These are phyloP conservation scores for Drosophila kepulauana DNA, from an alignment of 1,140 invertebrate genomes.

Conservation along the genomic window DNA sequence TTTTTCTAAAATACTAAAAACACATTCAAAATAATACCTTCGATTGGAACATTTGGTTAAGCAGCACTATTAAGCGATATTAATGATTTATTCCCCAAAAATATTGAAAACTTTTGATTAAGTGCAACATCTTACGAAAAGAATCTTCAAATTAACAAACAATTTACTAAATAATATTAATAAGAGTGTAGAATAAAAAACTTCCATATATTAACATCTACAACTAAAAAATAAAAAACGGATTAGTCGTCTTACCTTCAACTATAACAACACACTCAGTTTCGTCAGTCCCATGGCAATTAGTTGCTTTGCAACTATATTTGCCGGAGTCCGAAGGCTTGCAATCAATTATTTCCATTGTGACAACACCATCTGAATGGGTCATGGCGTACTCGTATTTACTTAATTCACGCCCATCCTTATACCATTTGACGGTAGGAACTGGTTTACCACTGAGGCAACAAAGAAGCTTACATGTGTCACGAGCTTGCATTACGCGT, in stretches of 20 bases:
- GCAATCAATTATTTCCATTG: slow-evolving; percentile 98
- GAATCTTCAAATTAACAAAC: too few relatives aligned
- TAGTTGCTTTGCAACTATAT: slow-evolving; percentile 97
- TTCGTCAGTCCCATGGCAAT: slow-evolving; percentile 96
- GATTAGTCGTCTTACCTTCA: slow-evolving; percentile 90
- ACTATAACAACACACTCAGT: slow-evolving; percentile 98
- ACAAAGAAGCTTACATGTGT: slow-evolving; percentile 98
- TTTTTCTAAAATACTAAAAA: too few relatives aligned
- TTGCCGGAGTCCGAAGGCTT: slow-evolving; percentile 97
- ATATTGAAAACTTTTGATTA: too few relatives aligned
- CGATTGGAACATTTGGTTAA: too few relatives aligned
- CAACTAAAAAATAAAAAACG: too few relatives aligned
- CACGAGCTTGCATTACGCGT: slow-evolving; percentile 97
- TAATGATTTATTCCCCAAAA: too few relatives aligned
- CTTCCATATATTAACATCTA: too few relatives aligned
- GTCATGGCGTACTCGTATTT: slow-evolving; percentile 96
- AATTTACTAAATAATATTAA: too few relatives aligned
- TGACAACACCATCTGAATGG: slow-evolving; percentile 96
- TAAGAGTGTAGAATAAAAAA: too few relatives aligned
- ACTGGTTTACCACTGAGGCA: slow-evolving; percentile 97
- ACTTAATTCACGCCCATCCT: slow-evolving; percentile 95
- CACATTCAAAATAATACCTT: too few relatives aligned
- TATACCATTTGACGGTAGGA: slow-evolving; percentile 96
- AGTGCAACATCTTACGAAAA: too few relatives aligned
- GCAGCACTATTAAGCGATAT: too few relatives aligned